A percentile compares a stretch with the other conserved stretches of the same genome.
phyloP scores from a whole-genome alignment of 2,888 invertebrate genomes.

The Cartodere bifasciata region DNA sequence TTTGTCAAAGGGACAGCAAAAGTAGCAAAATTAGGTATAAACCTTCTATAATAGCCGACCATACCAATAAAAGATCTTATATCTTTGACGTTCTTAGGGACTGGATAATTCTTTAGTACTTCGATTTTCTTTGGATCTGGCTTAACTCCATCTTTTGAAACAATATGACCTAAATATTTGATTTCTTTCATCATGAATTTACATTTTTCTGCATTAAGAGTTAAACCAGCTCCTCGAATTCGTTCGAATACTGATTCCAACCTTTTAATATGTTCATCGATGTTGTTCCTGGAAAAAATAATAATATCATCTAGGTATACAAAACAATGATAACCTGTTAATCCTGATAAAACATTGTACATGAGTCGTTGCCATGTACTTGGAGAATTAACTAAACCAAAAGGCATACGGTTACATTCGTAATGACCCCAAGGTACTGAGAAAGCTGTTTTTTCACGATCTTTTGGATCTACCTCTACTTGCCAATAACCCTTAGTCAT shows the following conservation, averaged over 20 bases:
- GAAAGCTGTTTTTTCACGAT: constrained; percentile 28
- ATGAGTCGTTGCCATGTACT: constrained; percentile 18
- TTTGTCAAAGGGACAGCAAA: constrained; percentile 20
- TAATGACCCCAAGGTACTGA: constrained; percentile 14
- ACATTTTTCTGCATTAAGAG: constrained; percentile 23
- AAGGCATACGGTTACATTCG: constrained; percentile 17
- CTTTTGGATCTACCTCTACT: constrained; percentile 21
- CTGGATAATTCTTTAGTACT: constrained; percentile 15
- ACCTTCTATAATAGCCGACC: constrained; percentile 24
- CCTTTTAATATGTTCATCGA: constrained; percentile 14
- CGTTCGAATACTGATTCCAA: constrained; percentile 18
- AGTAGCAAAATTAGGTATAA: constrained; percentile 20
- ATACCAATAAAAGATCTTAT: constrained; percentile 22
- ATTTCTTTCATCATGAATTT: constrained; percentile 20
- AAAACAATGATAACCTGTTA: constrained; percentile 16
- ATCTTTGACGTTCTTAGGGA: constrained; percentile 13
- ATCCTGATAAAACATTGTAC: constrained; percentile 15
- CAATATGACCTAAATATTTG: constrained; percentile 20
- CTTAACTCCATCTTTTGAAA: constrained; percentile 18
- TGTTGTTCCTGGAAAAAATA: constrained; percentile 12
- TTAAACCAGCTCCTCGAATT: constrained; percentile 17
- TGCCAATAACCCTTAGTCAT: constrained; percentile 20
- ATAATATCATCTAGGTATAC: constrained; percentile 25
- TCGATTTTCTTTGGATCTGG: constrained; percentile 18
- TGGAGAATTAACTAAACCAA: constrained; percentile 18